Percentiles rank a stretch among this genome's conserved stretches.
Evolutionary conservation across 2,113 vertebrate genomes (phyloP).

Genomic region (Leptobrachium ailaonicum): DNA sequence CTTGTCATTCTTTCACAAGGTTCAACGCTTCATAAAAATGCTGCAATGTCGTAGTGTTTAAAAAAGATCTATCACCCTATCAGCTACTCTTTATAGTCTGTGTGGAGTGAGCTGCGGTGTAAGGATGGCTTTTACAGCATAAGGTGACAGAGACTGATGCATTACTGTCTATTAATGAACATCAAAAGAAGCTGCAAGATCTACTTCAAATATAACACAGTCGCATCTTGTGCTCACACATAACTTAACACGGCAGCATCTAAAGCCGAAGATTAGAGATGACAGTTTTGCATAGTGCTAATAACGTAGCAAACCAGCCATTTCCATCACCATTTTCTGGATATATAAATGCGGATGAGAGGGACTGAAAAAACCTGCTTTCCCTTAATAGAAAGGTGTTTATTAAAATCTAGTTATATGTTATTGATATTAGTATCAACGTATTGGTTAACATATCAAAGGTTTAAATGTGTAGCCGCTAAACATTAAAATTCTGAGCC

Average conservation of each 20-base stretch:
- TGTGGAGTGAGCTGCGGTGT: slow-evolving; percentile 50
- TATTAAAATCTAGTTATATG: too few species aligned
- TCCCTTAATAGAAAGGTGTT: too few species aligned
- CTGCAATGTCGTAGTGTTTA: slow-evolving; percentile 56
- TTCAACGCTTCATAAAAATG: slow-evolving; percentile 61
- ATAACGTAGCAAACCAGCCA: not conserved
- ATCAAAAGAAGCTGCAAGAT: slow-evolving; percentile 50
- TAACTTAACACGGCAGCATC: slow-evolving; percentile 29
- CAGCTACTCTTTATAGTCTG: slow-evolving; percentile 52
- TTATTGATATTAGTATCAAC: too few species aligned
- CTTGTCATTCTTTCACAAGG: slow-evolving; percentile 57
- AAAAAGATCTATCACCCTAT: slow-evolving; percentile 55
- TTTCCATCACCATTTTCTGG: not conserved
- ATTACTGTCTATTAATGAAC: slow-evolving; percentile 57
- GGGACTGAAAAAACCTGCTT: too few species aligned
- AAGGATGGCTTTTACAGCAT: slow-evolving; percentile 53
- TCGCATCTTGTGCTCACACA: slow-evolving; percentile 27
- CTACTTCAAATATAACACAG: slow-evolving; percentile 44
- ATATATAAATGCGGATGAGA: too few species aligned
- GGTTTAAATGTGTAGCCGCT: too few species aligned
- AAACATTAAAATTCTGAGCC: too few species aligned
- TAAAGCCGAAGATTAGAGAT: slow-evolving; percentile 21
- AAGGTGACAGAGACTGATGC: slow-evolving; percentile 53
- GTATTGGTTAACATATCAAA: too few species aligned
- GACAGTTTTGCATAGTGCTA: not conserved